Evolutionary conservation across 2,797 vertebrate genomes (phyloP), one percentile per base, ranked within the genome.

Genomic region (Rallus crepitans): DNA sequence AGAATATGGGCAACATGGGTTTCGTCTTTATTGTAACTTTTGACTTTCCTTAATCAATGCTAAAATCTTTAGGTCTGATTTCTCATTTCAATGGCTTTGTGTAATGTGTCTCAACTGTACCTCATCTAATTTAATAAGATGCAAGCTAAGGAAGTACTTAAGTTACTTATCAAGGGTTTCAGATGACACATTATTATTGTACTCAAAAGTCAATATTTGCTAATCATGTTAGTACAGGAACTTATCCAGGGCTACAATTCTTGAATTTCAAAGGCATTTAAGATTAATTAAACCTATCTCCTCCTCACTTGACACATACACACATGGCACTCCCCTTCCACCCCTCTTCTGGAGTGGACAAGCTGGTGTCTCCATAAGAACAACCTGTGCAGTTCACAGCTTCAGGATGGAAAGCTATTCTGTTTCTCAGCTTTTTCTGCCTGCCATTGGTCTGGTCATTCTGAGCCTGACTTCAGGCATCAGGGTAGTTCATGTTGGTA

Each of bases 131-230:
- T 98, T 97, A 98, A 98, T 98, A 97, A 98, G 96, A 98, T 97
- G 95, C 97, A 97, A 98, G 97, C 97, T 97, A 97, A 98, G 98
- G 98, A 98, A 98, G 97, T 98, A 97, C 98, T 98, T 98, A 97
- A 96, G 97, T 98, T 97, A 98, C 98, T 98, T 98, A 98, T 98
- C 98, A 98, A 97, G 96, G 97, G 98, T 97, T 98, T 98, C 96
- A 91, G 97, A 98, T 98, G 98, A 98, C 98, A 98, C 97, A 94
- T 98, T 98, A 97, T 98, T 98, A 98, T 98, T 98, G 96, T 97
- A 97, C 96, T 97, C 96, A 96, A 97, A 98, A 98, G 98, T 98
- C 98, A 98, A 98, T 98, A 98, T 98, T 98, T 98, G 97, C 97
- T 98, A 98, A 98, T 98, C 97, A 97, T 96, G 97, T 98, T 98